A percentile compares a stretch with the other conserved stretches of the same genome.
Evolutionary conservation across 2,888 invertebrate species (phyloP).

Genomic region (Teleiodes luculella): DNA sequence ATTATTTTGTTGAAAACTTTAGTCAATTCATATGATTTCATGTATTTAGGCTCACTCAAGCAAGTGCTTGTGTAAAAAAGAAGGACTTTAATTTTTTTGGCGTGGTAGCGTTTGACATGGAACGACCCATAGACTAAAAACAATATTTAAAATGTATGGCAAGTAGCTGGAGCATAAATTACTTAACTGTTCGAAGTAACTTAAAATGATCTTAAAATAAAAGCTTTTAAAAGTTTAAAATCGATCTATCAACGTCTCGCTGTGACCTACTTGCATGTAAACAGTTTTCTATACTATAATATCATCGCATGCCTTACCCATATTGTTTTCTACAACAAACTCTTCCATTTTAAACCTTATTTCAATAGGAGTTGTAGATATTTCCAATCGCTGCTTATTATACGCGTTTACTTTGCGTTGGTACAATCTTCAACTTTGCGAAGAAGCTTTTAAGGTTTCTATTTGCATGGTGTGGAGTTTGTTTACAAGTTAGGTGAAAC

Average conservation of each 20-base stretch:
- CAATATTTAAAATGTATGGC: no score
- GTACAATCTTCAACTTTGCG: neutral
- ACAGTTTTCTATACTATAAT: conserved; percentile 3
- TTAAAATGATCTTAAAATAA: neutral
- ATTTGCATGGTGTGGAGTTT: neutral
- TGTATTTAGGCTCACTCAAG: no score
- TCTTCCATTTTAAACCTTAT: neutral
- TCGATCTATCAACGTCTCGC: neutral
- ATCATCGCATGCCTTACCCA: neutral
- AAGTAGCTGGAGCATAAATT: no score
- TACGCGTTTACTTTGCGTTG: neutral
- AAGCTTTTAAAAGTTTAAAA: conserved; percentile 3
- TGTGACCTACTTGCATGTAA: neutral
- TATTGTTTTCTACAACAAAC: neutral
- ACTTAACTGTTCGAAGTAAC: neutral
- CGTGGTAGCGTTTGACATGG: no score
- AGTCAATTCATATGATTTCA: no score
- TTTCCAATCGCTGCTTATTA: neutral
- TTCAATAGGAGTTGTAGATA: neutral
- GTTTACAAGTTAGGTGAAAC: neutral
- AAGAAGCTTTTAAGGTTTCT: neutral
- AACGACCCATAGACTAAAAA: no score
- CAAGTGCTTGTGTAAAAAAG: no score
- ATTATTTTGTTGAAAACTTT: no score
- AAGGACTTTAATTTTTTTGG: no score